Conservation (phyloP, 1,140 invertebrate species). For the Lepidotrigona ventralis region DNA sequence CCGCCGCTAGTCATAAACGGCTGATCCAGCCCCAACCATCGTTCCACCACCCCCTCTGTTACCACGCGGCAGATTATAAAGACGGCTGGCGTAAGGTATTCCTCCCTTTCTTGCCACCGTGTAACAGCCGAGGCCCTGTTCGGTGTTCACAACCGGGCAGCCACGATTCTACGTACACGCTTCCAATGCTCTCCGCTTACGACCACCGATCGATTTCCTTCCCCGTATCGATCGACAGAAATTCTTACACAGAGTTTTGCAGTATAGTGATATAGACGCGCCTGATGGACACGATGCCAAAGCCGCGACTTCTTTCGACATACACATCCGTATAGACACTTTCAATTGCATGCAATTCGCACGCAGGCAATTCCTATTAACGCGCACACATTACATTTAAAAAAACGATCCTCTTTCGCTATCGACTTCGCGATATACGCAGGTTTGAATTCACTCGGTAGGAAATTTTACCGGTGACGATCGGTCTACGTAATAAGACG, state of each 20-base stretch:
- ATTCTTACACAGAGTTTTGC: conserved; percentile 13
- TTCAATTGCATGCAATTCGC: too few relatives aligned
- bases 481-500: too few relatives aligned
- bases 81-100: conserved; percentile 65
- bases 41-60: conserved; percentile 29
- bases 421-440: too few relatives aligned
- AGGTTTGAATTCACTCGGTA: too few relatives aligned
- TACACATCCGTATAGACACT: too few relatives aligned
- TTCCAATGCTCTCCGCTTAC: background rate
- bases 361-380: too few relatives aligned
- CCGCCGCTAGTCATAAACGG: conserved; percentile 73
- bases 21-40: conserved; percentile 65
- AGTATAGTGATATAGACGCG: conserved; percentile 28
- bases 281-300: too few relatives aligned
- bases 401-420: too few relatives aligned
- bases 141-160: conserved; percentile 59
- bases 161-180: conserved; percentile 48
- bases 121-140: background rate
- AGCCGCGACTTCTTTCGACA: too few relatives aligned
- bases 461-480: too few relatives aligned
- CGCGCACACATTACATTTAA: too few relatives aligned
- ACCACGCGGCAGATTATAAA: conserved; percentile 73
- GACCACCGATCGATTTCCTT: conserved; percentile 32
- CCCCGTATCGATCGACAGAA: conserved; percentile 39
- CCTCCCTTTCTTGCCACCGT: conserved; percentile 41